phyloP scores from a whole-genome alignment of 1,140 invertebrate genomes.

The Brachionus koreanus region DNA sequence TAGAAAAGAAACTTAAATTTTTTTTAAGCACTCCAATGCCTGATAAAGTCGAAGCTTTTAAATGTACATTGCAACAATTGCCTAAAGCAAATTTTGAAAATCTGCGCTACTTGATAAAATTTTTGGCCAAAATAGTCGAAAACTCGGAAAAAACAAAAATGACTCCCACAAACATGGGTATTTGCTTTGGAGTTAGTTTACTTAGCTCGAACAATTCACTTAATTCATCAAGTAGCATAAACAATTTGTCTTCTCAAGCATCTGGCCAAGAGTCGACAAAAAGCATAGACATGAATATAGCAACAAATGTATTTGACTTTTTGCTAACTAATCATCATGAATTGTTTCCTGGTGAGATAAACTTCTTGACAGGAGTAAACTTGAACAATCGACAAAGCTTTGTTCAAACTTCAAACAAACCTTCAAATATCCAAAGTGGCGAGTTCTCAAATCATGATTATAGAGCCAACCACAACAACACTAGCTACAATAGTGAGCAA shows the following conservation, averaged over 20 bases:
- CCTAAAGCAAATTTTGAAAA: slow-evolving; percentile 36
- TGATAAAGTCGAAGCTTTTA: slow-evolving; percentile 25
- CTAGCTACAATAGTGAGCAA: neutral
- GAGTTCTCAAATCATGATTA: neutral
- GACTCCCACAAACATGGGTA: slow-evolving; percentile 40
- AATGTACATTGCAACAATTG: neutral
- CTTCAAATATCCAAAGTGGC: neutral
- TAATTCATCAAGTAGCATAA: neutral
- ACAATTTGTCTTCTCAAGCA: neutral
- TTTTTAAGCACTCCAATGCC: slow-evolving; percentile 21
- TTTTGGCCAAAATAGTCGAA: slow-evolving; percentile 36
- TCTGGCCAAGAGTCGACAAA: neutral
- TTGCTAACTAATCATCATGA: slow-evolving; percentile 13
- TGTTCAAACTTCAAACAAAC: neutral
- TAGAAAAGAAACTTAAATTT: no score
- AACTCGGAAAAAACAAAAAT: slow-evolving; percentile 40
- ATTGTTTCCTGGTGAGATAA: slow-evolving; percentile 27
- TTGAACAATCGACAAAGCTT: neutral
- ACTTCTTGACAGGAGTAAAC: neutral
- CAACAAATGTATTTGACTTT: slow-evolving; percentile 44
- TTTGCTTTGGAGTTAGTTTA: slow-evolving; percentile 36
- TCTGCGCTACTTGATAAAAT: slow-evolving; percentile 36
- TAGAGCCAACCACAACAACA: neutral
- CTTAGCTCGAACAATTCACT: neutral
- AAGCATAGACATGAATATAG: slow-evolving; percentile 32